Evolutionary conservation across 37 sponge, comb jelly and placozoan genomes (phyloP), one percentile per base, ranked within the genome.

Genomic region (Eunapius fragilis): DNA sequence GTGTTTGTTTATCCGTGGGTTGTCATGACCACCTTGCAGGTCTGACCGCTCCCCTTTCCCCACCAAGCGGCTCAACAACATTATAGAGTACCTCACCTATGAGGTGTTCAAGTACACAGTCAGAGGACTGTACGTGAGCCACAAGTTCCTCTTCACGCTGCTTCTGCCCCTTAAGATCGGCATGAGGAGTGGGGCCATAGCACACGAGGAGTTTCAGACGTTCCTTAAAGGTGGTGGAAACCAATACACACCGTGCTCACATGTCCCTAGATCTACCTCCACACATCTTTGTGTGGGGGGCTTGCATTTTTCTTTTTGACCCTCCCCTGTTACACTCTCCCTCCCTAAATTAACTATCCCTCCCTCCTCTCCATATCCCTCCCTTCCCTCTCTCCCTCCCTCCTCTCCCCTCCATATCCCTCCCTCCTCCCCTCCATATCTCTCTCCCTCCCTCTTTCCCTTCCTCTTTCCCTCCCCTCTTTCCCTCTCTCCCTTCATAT

Each of bases 141-240:
- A 99, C 89, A 99, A 99, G 90, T 99, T 99, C 89, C 93, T 99
- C 31, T 99, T 97, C 93, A 99, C 99, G 0, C 91, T 99, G 0
- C 88, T 99, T 7, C 92, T 99, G 22, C 91, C 99, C 31, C 93
- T 99, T 58, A 99, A 97, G 89, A 99, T 99, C 45, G 93, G 91
- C 72, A 89, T 95, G 24, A 94, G 96, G 71, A 87, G 76, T 68
- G 84, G 86, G n/a, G 58, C 80, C 72, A 94, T 98, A 67, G 89
- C 92, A 50, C 96, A 96, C 67, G 87, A 99, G 2, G 97, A 99
- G 68, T 93, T 99, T 68, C 91, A 93, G 86, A 92, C 89, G 0
- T 85, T 99, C 73, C 93, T 99, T 85, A 99, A 97, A 76, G 99
- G 94, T 89, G 30, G 1, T n/a, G n/a, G n/a, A n/a, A n/a, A n/a